These are phyloP conservation scores for Chloropsis hardwickii DNA, from an alignment of 2,113 vertebrate genomes.

Conservation along the genomic window DNA sequence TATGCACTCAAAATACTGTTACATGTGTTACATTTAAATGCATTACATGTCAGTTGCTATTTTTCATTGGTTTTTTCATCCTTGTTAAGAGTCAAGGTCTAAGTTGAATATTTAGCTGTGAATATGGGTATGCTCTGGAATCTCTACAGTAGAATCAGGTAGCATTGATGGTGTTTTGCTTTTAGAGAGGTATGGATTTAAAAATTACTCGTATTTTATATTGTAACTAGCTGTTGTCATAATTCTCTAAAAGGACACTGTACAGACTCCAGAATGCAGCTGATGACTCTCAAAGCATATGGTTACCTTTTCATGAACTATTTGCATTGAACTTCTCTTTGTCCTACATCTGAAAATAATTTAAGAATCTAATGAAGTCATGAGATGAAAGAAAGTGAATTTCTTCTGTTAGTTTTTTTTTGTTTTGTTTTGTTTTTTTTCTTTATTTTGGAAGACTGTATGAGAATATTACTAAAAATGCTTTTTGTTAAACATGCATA, in stretches of 20 bases:
- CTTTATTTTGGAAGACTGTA: not conserved
- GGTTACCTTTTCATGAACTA: not conserved
- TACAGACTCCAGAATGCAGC: not conserved
- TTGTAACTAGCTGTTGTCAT: not conserved
- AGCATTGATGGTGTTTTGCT: not conserved
- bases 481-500: accelerated
- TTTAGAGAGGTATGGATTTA: not conserved
- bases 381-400: not conserved
- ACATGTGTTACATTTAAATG: not conserved
- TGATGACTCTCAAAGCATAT: not conserved
- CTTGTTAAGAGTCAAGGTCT: not conserved
- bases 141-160: not conserved
- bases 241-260: not conserved
- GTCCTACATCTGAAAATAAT: not conserved
- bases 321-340: not conserved
- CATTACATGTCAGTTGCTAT: not conserved
- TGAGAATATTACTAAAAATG: not conserved
- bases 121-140: not conserved
- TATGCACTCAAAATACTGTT: not conserved
- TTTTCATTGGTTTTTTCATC: not conserved
- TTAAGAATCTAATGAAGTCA: not conserved
- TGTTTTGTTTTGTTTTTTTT: not conserved
- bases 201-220: not conserved
- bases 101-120: not conserved
- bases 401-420: not conserved